Conservation (phyloP, 30 jellyfish, hydroid and myxozoan genomes). For the Aurelia aurita region DNA sequence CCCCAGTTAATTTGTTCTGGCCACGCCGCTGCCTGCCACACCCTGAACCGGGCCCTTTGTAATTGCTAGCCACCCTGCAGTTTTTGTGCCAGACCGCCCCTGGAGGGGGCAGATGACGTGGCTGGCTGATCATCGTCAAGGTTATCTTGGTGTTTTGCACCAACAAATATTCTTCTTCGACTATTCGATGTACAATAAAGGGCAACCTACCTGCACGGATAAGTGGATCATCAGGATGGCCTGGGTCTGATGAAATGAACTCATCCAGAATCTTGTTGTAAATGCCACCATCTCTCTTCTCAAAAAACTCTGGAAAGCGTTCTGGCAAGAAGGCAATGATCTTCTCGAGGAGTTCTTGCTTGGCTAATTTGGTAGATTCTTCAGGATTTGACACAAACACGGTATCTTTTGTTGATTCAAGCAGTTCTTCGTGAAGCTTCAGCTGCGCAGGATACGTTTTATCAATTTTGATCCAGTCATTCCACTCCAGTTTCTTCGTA, state of each 20-base stretch:
- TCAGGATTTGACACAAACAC: slow-evolving; percentile 66
- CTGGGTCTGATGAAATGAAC: slow-evolving; percentile 60
- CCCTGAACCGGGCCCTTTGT: too few relatives aligned
- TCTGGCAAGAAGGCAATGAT: slow-evolving; percentile 67
- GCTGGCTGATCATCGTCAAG: too few relatives aligned
- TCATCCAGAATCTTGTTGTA: slow-evolving; percentile 81
- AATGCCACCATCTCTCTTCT: slow-evolving; percentile 62
- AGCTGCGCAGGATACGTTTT: slow-evolving; percentile 74
- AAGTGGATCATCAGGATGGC: slow-evolving; percentile 71
- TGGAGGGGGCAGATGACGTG: too few relatives aligned
- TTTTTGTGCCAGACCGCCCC: too few relatives aligned
- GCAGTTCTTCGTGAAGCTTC: slow-evolving; percentile 64
- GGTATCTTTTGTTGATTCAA: slow-evolving; percentile 40
- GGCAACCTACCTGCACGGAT: slow-evolving; percentile 67
- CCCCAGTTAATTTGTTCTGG: too few relatives aligned
- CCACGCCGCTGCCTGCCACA: too few relatives aligned
- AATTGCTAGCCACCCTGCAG: too few relatives aligned
- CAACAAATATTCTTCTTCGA: neutral
- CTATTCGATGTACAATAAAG: neutral
- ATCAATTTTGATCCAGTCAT: slow-evolving; percentile 89
- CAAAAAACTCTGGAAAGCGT: slow-evolving; percentile 83
- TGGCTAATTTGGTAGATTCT: slow-evolving; percentile 53
- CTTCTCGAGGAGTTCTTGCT: slow-evolving; percentile 81
- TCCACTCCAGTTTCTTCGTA: slow-evolving; percentile 63
- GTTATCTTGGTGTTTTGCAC: too few relatives aligned